These are phyloP conservation scores for Seriola rivoliana DNA, from an alignment of 2,113 vertebrate genomes.

Conservation along the genomic window DNA sequence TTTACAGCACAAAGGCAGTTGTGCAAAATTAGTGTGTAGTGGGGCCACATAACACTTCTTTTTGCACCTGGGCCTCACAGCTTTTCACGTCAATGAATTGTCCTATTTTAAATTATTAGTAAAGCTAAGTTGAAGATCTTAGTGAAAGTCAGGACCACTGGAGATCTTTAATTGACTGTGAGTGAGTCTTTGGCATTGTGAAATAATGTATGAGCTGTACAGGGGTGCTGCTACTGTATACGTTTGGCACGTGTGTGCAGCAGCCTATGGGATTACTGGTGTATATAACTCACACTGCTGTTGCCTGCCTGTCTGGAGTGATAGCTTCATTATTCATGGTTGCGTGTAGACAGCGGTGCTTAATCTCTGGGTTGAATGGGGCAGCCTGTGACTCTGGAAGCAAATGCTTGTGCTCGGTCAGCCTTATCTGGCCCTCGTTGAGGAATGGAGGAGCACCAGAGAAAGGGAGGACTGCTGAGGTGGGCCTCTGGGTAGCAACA, in stretches of 20 bases:
- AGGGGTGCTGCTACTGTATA: constrained; percentile 50
- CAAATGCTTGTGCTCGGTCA: constrained; percentile 66
- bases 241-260: constrained; percentile 59
- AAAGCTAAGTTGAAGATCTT: constrained; percentile 26
- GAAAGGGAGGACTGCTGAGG: constrained; percentile 37
- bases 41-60: constrained; percentile 6
- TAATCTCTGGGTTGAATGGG: constrained; percentile 80
- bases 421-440: constrained; percentile 48
- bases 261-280: constrained; percentile 66
- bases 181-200: constrained; percentile 44
- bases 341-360: constrained; percentile 84
- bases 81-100: constrained; percentile 18
- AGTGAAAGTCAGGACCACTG: not conserved
- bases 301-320: constrained; percentile 79
- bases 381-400: constrained; percentile 63
- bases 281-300: constrained; percentile 73
- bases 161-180: constrained; percentile 24
- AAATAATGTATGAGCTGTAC: constrained; percentile 68
- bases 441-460: constrained; percentile 42
- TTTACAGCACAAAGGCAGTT: constrained; percentile 4
- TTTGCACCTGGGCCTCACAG: not conserved
- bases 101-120: constrained; percentile 11
- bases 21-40: constrained; percentile 2
- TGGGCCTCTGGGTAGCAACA: constrained; percentile 59
- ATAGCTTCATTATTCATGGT: constrained; percentile 86